Base-by-base conservation (phyloP, 2,113 vertebrate species). In the Halcyon malimbica region DNA sequence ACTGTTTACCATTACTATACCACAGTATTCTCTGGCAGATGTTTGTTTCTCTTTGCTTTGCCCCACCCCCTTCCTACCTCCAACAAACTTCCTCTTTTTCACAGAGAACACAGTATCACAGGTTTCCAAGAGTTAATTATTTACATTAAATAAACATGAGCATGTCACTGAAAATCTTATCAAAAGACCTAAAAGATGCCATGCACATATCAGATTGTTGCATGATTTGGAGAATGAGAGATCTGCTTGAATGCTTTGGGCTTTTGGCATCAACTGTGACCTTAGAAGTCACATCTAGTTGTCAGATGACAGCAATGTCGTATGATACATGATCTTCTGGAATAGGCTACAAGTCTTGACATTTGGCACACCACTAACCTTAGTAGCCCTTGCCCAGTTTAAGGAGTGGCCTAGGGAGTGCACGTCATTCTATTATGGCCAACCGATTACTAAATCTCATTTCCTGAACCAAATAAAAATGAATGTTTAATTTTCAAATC, bases 61-160 rank as follows among this genome's bases (percentile, higher is more conserved):
- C 10, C 11, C 37, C 11, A n/a, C 14, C 20, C 54, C 29, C 84
- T 41, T 65, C 54, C 69, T 44, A 64, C 11, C 42, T 74, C 33
- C 87, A 74, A 37, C 39, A 76, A 62, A 29, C 23, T 57, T 59
- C 76, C 51, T 78, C 48, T 79, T 76, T 67, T 73, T 44, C 71
- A 44, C 26, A 59, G 65, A 70, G 64, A 83, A 67, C 63, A 65
- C 46, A 51, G 37, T 13, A 81, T 65, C 74, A 54, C 28, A 33
- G 8, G 4, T 53, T 94, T 94, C 69, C 75, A 67, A 39, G 63
- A 87, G 87, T 81, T 75, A 96, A 95, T 92, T 80, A 88, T 95
- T 94, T 46, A 39, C 59, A 64, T 42, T 86, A 69, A 92, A 76
- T 50, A 91, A 96, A 94, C 91, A 89, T 35, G 57, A 83, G 11